Conservation (phyloP, 2,888 invertebrate genomes). For the Aethes cnicana region DNA sequence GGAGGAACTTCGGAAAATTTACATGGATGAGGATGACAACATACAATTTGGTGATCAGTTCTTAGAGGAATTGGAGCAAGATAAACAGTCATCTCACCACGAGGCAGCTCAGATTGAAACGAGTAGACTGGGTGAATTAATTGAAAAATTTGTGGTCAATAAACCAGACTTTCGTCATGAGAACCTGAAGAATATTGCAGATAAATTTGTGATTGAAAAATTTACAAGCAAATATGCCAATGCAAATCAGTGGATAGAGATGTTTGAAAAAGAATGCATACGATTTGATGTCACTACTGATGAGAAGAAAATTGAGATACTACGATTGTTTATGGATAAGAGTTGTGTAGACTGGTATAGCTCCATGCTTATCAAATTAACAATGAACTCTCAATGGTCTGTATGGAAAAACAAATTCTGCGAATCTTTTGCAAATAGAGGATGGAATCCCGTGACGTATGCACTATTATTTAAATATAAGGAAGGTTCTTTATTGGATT, state of each 20-base stretch:
- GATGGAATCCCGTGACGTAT: slow-evolving; percentile 38
- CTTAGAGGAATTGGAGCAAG: background rate
- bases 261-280: slow-evolving; percentile 18
- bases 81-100: background rate
- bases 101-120: background rate
- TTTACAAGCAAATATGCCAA: slow-evolving; percentile 18
- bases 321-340: slow-evolving; percentile 14
- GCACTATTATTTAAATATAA: slow-evolving; percentile 40
- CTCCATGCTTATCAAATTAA: slow-evolving; percentile 33
- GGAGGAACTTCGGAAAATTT: background rate
- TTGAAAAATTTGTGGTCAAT: background rate
- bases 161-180: background rate
- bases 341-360: slow-evolving; percentile 15
- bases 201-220: slow-evolving; percentile 22
- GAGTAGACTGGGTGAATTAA: background rate
- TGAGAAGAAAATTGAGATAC: slow-evolving; percentile 21
- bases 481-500: slow-evolving; percentile 41
- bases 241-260: slow-evolving; percentile 21
- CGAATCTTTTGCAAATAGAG: slow-evolving; percentile 39
- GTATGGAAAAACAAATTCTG: slow-evolving; percentile 39
- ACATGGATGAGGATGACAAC: slow-evolving; percentile 1
- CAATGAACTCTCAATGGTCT: slow-evolving; percentile 27
- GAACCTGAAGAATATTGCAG: slow-evolving; percentile 1
- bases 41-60: background rate
- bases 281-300: slow-evolving; percentile 10